Evolutionary conservation across 2,888 invertebrate genomes (phyloP), one percentile per base, ranked within the genome.

Genomic region (Lithophane leautieri): DNA sequence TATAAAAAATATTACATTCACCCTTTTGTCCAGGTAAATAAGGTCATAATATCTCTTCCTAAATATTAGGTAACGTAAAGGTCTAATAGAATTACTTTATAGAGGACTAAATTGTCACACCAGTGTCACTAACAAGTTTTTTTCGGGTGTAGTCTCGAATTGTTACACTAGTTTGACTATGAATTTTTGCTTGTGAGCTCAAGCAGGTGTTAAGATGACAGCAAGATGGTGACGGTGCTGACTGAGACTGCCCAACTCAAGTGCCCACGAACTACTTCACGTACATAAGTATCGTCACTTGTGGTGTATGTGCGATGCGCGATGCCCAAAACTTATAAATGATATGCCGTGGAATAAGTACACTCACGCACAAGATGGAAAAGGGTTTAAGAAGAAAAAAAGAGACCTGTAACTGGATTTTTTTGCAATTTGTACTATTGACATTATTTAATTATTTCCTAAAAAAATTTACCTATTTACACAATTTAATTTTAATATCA

Each of bases 401-500:
- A 44, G 14, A 19, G 7, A 40, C 9, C 28, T 1, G n/a, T 54
- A 0, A 0, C 70, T 19, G 28, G 4, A 0, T 6, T 34, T 58
- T 58, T 16, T 28, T 1, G 6, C 25, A 16, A 52, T 14, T 61
- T 75, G 8, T 52, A n/a, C 28, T 47, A 70, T 63, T 56, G 19
- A 25, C 8, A 61, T 52, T 71, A 63, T 54, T 76, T 68, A 75
- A 67, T 80, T 68, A 75, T 70, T 80, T 61, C 14, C 54, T 76
- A 82, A 28, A 58, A 34, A n/a, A 0, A 0, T 14, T 2, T 76
- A 52, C 11, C 22, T 52, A 76, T 50, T 65, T 77, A 69, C 25
- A 72, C 0, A 54, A 44, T n/a, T 25, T 66, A 25, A 47, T 42
- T 14, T n/a, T 68, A 63, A 63, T 50, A 68, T 68, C 12, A n/a